Conservation (phyloP, 2,888 invertebrate genomes). For the Rotaria macrura region DNA sequence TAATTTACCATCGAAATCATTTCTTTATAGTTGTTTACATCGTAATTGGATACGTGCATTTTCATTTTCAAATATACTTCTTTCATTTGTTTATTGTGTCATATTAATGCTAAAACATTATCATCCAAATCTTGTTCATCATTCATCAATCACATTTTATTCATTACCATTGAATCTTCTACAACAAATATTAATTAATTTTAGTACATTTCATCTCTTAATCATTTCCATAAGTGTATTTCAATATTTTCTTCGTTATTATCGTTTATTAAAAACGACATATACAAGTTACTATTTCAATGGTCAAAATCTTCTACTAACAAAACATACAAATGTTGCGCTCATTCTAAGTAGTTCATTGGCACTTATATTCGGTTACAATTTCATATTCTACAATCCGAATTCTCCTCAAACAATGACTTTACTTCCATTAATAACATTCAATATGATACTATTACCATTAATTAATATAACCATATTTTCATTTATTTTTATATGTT, state of each 20-base stretch:
- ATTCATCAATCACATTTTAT: not conserved
- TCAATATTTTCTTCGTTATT: not conserved
- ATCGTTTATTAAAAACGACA: not conserved
- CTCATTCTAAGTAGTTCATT: not conserved
- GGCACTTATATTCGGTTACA: not conserved
- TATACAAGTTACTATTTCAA: not conserved
- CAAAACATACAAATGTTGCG: not conserved
- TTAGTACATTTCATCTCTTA: not conserved
- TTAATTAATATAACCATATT: not conserved
- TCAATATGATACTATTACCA: not conserved
- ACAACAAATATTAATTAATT: not conserved
- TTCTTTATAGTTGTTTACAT: not conserved
- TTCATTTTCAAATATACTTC: not conserved
- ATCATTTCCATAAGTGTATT: not conserved
- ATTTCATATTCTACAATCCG: not conserved
- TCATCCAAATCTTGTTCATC: not conserved
- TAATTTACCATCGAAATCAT: not conserved
- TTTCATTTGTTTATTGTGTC: not conserved
- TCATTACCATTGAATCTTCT: not conserved
- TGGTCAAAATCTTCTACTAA: not conserved
- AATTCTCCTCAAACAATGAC: not conserved
- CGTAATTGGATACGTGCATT: not conserved
- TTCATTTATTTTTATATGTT: not conserved
- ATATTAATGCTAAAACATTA: not conserved
- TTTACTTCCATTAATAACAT: not conserved